phyloP scores from a whole-genome alignment of 2,113 vertebrate genomes.

The Calidris pugnax region DNA sequence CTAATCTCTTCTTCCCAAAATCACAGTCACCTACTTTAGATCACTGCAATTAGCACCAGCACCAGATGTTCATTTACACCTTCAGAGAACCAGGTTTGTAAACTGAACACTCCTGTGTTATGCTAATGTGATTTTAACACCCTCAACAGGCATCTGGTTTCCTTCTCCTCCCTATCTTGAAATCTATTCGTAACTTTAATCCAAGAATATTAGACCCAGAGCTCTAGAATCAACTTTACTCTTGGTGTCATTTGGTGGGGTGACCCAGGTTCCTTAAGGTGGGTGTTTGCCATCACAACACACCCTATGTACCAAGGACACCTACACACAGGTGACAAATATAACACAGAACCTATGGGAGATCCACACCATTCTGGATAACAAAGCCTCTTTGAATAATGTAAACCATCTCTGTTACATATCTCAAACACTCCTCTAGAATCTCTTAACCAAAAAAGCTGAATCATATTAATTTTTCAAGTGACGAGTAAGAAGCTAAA shows the following conservation, averaged over 20 bases:
- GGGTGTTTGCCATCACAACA: neutral
- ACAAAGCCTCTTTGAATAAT: neutral
- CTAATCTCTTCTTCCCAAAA: slow-evolving; percentile 33
- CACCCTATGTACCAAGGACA: neutral
- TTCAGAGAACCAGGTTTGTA: slow-evolving; percentile 42
- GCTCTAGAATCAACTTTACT: neutral
- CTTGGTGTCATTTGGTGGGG: neutral
- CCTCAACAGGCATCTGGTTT: slow-evolving; percentile 1
- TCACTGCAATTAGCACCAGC: slow-evolving; percentile 49
- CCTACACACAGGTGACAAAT: neutral
- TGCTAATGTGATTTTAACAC: slow-evolving; percentile 49
- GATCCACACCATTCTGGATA: neutral
- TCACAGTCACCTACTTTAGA: slow-evolving; percentile 42
- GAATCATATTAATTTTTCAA: neutral
- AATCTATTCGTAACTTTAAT: neutral
- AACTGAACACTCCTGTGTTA: slow-evolving; percentile 10
- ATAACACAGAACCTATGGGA: neutral
- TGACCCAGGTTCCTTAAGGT: neutral
- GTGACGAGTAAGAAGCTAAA: neutral
- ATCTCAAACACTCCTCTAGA: neutral
- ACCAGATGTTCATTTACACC: slow-evolving; percentile 69
- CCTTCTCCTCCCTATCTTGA: neutral
- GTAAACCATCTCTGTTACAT: neutral
- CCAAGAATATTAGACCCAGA: neutral
- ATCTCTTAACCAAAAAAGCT: neutral